Evolutionary conservation across 2,797 vertebrate species (phyloP).

Genomic region (Ceyx erithaca): DNA sequence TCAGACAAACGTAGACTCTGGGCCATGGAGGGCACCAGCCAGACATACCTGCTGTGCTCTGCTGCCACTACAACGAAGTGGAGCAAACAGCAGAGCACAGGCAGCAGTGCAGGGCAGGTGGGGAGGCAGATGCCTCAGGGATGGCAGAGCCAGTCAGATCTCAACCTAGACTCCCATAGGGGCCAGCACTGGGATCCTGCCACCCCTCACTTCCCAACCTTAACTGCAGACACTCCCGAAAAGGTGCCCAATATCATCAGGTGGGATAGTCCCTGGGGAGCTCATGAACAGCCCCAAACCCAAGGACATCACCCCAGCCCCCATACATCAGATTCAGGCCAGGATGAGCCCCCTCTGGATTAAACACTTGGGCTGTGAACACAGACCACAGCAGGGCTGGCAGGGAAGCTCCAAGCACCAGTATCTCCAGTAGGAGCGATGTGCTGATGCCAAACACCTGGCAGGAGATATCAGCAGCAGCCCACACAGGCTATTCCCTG

Average conservation of each 20-base stretch:
- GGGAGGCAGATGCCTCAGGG: neutral
- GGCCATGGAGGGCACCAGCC: fast-evolving
- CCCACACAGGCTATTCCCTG: neutral
- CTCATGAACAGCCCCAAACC: neutral
- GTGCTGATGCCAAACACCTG: fast-evolving
- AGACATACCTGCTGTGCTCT: neutral
- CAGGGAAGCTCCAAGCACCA: neutral
- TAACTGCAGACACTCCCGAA: neutral
- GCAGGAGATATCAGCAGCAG: neutral
- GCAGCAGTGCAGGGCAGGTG: neutral
- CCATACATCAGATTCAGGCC: neutral
- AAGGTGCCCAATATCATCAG: neutral
- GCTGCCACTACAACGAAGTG: fast-evolving
- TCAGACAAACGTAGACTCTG: neutral
- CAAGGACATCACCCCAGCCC: neutral
- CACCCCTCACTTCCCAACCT: fast-evolving
- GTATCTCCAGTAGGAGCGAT: neutral
- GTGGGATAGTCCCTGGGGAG: neutral
- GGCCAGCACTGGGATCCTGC: neutral
- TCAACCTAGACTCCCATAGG: fast-evolving
- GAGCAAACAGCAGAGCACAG: fast-evolving
- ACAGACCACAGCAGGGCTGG: neutral
- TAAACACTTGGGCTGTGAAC: neutral
- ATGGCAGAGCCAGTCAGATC: neutral
- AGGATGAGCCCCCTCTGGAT: neutral